Percentiles rank a stretch among this genome's conserved stretches.
Evolutionary conservation across 2,113 vertebrate genomes (phyloP).

Genomic region (Alexandromys fortis): DNA sequence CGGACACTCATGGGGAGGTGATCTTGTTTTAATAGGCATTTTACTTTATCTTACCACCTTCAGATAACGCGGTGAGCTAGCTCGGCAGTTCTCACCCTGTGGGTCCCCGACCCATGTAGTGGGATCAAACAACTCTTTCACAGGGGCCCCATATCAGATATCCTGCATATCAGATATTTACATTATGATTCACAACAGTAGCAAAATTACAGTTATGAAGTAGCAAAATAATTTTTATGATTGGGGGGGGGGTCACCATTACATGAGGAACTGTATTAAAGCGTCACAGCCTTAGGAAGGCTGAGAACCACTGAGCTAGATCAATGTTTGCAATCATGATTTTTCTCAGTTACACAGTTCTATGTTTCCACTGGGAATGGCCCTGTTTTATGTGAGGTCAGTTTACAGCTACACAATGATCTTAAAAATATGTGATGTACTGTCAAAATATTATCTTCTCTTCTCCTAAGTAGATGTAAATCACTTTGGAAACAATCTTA

Average conservation of each 20-base stretch:
- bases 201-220: not conserved
- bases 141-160: not conserved
- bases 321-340: not conserved
- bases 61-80: not conserved
- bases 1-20: not conserved
- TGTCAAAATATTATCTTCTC: not conserved
- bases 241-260: not conserved
- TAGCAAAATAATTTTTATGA: not conserved
- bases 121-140: not conserved
- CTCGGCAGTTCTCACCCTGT: not conserved
- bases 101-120: not conserved
- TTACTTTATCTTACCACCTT: constrained; percentile 53
- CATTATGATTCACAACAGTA: not conserved
- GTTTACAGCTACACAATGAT: not conserved
- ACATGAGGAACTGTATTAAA: not conserved
- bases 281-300: not conserved
- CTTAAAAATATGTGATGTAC: not conserved
- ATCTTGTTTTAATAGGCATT: constrained; percentile 32
- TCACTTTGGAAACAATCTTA: not conserved
- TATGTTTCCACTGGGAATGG: not conserved
- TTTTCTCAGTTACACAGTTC: not conserved
- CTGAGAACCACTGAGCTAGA: not conserved
- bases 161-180: not conserved
- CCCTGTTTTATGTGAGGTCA: constrained; percentile 3
- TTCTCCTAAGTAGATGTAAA: not conserved